Evolutionary conservation across 2,797 vertebrate species (phyloP).

Genomic region (Hydrocynus forskahlii): DNA sequence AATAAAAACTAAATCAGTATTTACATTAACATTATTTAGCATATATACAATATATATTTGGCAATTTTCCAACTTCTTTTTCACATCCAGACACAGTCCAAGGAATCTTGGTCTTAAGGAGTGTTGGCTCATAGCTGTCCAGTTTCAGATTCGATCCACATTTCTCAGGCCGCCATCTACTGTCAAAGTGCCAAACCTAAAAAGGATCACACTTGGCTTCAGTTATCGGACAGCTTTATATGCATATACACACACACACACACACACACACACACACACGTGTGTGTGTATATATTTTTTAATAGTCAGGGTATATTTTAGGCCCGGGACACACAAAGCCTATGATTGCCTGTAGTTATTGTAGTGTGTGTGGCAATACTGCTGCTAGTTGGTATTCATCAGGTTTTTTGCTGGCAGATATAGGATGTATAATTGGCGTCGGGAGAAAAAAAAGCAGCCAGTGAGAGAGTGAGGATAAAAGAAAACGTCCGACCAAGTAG

Average conservation of each 20-base stretch:
- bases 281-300: too few species aligned
- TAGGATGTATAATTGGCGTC: too few species aligned
- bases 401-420: too few species aligned
- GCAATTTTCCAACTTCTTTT: neutral
- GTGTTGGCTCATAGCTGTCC: neutral
- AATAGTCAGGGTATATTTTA: too few species aligned
- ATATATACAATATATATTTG: constrained; percentile 45
- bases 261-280: too few species aligned
- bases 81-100: neutral
- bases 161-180: constrained; percentile 74
- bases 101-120: neutral
- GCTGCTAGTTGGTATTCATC: too few species aligned
- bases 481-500: too few species aligned
- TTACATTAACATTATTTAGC: constrained; percentile 39
- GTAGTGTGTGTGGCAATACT: too few species aligned
- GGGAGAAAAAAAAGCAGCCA: too few species aligned
- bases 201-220: neutral
- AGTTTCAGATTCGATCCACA: constrained; percentile 56
- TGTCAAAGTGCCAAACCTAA: constrained; percentile 80
- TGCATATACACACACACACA: neutral
- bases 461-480: too few species aligned
- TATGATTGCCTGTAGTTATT: too few species aligned
- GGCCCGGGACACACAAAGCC: too few species aligned
- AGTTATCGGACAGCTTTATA: neutral
- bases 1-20: constrained; percentile 40